Evolutionary conservation across 2,888 invertebrate genomes (phyloP), one percentile per base, ranked within the genome.

Genomic region (Eubasilissa splendida): DNA sequence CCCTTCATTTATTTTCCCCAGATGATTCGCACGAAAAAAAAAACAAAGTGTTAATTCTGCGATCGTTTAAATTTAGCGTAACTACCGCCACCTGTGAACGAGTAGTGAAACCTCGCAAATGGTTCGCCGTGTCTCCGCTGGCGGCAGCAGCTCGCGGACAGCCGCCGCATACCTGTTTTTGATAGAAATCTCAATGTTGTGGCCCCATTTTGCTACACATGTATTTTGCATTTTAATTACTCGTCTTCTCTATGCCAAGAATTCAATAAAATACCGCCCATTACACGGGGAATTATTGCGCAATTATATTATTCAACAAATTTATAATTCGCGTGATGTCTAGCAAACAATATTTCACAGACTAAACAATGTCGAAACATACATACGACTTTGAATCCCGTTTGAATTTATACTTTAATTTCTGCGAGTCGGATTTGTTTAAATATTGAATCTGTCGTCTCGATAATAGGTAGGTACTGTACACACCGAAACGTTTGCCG

Each of bases 151-250:
- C 54, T 22, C 22, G 70, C 70, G 54, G 70, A 14, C 54, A 14
- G 2, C 12, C 12, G 58, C 33, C 54, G 0, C 33, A 56, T 58
- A 60, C 75, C 59, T 60, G 59, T 60, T 60, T 60, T n/a, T 52
- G 10, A 42, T 53, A 12, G 31, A 53, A 66, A 68, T 63, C 75
- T 79, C 74, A 79, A 79, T 79, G 79, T 75, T 59, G 53, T 73
- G 84, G 82, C 80, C 68, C 79, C 77, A 77, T 80, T 70, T 77
- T 83, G 63, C 77, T 58, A 66, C 33, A 22, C 53, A 70, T 75
- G 33, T 70, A 70, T 75, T 80, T 59, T 77, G 82, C 82, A 86
- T 86, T 87, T 77, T 84, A 77, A 82, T n/a, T 52, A 83, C 86
- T 84, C 85, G 85, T 86, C 80, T 22, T 58, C 60, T 60, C 73